Conservation (phyloP, 64 coral and sea anemone genomes). For the Cladopsammia gracilis region DNA sequence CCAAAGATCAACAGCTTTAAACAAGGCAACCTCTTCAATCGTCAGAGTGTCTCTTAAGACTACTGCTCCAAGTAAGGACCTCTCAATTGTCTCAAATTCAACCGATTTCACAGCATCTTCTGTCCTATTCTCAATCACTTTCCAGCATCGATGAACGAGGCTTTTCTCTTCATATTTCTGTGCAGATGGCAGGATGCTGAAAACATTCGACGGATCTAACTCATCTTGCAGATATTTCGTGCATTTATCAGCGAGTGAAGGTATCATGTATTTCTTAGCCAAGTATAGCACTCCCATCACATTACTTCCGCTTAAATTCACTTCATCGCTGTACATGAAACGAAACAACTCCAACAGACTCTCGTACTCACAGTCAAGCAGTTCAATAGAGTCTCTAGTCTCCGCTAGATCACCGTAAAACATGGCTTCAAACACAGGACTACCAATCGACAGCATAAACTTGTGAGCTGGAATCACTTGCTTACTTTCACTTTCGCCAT, state of each 20-base stretch:
- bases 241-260: constrained; percentile 8
- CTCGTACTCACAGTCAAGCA: background rate
- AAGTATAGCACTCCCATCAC: constrained; percentile 32
- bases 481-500: constrained; percentile 5
- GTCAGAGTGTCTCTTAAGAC: background rate
- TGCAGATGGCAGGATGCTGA: background rate
- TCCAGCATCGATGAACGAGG: background rate
- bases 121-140: background rate
- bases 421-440: constrained; percentile 39
- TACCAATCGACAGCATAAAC: constrained; percentile 20
- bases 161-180: background rate
- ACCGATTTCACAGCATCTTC: background rate
- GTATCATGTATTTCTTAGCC: constrained; percentile 32
- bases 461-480: constrained; percentile 36
- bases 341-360: constrained; percentile 18
- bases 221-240: background rate
- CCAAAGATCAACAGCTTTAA: constrained; percentile 1
- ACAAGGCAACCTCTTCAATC: background rate
- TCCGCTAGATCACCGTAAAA: constrained; percentile 12
- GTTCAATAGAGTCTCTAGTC: constrained; percentile 7
- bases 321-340: constrained; percentile 30
- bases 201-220: background rate
- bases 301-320: constrained; percentile 4
- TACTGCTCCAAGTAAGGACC: constrained; percentile 1
- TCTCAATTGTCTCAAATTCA: background rate